phyloP scores from a whole-genome alignment of 2,113 vertebrate species.

The Glareola pratincola region DNA sequence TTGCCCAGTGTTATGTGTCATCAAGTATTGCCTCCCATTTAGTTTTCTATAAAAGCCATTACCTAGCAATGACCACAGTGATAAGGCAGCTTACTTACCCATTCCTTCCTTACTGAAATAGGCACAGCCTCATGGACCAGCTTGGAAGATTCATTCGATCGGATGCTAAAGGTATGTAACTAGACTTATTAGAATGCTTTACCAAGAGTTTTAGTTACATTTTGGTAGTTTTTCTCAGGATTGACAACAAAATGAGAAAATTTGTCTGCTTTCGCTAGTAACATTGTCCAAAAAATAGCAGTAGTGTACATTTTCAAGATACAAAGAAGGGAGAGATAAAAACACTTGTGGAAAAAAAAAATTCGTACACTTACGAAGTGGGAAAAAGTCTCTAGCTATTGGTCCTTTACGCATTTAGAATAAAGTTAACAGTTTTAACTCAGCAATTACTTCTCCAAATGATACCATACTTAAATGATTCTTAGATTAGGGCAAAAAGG shows the following conservation, averaged over 20 bases:
- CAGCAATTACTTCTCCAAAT: background rate
- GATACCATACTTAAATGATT: background rate
- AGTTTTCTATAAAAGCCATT: constrained; percentile 71
- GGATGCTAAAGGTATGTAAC: constrained; percentile 55
- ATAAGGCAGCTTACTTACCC: background rate
- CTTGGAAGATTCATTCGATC: background rate
- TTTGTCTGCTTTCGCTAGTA: background rate
- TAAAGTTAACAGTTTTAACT: background rate
- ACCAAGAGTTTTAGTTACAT: background rate
- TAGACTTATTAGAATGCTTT: background rate
- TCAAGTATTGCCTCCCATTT: constrained; percentile 42
- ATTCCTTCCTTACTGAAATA: background rate
- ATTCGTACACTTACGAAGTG: rapidly evolving
- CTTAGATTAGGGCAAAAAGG: background rate
- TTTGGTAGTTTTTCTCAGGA: background rate
- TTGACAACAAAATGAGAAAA: background rate
- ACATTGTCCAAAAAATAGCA: background rate
- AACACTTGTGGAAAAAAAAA: background rate
- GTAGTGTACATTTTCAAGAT: background rate
- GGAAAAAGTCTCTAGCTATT: background rate
- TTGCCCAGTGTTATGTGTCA: constrained; percentile 16
- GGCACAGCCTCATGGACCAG: constrained; percentile 59
- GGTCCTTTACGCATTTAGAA: background rate
- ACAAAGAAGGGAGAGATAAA: background rate
- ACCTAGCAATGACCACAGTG: background rate